Base-by-base conservation (phyloP, 2,888 invertebrate species). In the Tricholauxania praeusta region DNA sequence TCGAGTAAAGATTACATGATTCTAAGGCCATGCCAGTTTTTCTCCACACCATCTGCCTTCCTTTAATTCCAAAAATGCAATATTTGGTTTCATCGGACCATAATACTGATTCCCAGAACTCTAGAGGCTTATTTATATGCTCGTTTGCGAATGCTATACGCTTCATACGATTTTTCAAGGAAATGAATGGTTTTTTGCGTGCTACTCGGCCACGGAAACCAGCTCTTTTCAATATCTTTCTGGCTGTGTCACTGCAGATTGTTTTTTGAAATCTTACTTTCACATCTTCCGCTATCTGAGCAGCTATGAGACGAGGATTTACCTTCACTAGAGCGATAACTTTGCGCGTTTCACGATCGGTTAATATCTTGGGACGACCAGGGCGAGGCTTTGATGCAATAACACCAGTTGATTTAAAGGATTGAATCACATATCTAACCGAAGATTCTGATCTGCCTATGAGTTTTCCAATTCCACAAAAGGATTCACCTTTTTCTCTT, bases 1-100 rank as follows among this genome's bases (percentile, higher is more conserved):
- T 60, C 60, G 60, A 60, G 5, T 1, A 60, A 60, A 60, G 28
- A 65, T 75, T 76, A 75, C 75, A 67, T 74, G 72, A 72, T 73
- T 76, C 73, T 67, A 75, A 77, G 5, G 69, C 71, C 19, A 62
- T 74, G 32, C 66, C 70, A 28, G 64, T 6, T 52, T 72, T 72
- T 65, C 70, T 68, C 72, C 73, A 71, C 49, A 74, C 72, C 12
- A 65, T 66, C 65, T 74, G 72, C 2, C 72, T 65, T 32, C 74
- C 73, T 74, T 73, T 73, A 39, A 69, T 71, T 3, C 71, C 72
- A 64, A 75, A 75, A 60, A 75, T 71, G 60, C 64, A 71, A 68
- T 70, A 74, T 65, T 77, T 75, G 48, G 1, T 68, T 68, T 68
- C 68, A 22, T 68, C 57, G 32, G 39, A 57, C 39, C 39, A 62